A percentile compares a stretch with the other conserved stretches of the same genome.
phyloP scores from a whole-genome alignment of 1,140 invertebrate species.

The Proales similis region DNA sequence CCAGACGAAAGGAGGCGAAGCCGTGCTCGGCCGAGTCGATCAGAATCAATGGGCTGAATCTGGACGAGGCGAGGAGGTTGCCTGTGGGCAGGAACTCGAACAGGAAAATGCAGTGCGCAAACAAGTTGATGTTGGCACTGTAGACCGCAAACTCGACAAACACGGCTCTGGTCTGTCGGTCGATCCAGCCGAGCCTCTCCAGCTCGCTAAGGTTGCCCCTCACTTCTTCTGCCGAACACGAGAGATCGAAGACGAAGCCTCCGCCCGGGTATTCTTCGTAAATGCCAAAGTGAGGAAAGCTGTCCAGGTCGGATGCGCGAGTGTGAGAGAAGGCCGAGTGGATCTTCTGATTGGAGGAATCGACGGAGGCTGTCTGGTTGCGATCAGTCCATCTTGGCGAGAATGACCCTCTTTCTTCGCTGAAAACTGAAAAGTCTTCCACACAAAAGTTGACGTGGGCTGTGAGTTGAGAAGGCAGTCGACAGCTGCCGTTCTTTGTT shows the following conservation, averaged over 20 bases:
- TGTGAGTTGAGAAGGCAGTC: neutral
- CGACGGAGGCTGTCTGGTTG: neutral
- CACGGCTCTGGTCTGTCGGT: constrained; percentile 57
- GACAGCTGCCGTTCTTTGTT: constrained; percentile 41
- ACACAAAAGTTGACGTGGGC: constrained; percentile 1
- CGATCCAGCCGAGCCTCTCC: constrained; percentile 56
- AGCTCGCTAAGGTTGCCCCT: constrained; percentile 43
- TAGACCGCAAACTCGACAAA: constrained; percentile 59
- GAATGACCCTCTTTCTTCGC: constrained; percentile 31
- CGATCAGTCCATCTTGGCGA: neutral
- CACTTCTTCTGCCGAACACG: constrained; percentile 48
- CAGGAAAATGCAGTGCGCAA: constrained; percentile 54
- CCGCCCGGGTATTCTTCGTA: constrained; percentile 56
- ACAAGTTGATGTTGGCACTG: constrained; percentile 58
- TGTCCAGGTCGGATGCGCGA: constrained; percentile 47
- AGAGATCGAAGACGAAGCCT: constrained; percentile 56
- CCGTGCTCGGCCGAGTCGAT: constrained; percentile 46
- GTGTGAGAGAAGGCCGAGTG: constrained; percentile 6
- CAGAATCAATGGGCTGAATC: constrained; percentile 52
- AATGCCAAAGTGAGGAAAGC: constrained; percentile 54
- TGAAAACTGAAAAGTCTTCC: constrained; percentile 14
- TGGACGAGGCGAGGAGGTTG: constrained; percentile 54
- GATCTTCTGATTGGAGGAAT: neutral
- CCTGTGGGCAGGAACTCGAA: constrained; percentile 56
- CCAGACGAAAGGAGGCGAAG: constrained; percentile 44